These are phyloP conservation scores for Danionella dracula DNA, from an alignment of 2,797 vertebrate genomes.

Conservation along the genomic window DNA sequence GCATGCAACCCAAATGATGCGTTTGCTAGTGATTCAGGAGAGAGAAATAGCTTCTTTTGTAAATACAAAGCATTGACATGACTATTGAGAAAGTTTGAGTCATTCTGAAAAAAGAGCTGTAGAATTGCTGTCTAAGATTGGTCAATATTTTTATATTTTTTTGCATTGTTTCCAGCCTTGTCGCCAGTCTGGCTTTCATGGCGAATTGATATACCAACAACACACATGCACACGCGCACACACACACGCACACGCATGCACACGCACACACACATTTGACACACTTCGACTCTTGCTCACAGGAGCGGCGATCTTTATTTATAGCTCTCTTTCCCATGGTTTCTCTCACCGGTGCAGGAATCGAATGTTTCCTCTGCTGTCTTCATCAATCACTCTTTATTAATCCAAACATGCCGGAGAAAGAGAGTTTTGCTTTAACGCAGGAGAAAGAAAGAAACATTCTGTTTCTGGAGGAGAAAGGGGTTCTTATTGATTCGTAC, in stretches of 20 bases:
- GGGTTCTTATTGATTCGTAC: conserved; percentile 22
- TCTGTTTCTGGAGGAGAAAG: conserved; percentile 40
- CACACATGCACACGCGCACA: neutral
- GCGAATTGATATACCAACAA: conserved; percentile 22
- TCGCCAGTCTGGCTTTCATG: conserved; percentile 30
- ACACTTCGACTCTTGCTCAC: neutral
- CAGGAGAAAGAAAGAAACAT: conserved; percentile 35
- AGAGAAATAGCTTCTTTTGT: neutral
- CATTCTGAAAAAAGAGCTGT: neutral
- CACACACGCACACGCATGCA: conserved; percentile 8
- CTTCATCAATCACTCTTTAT: conserved; percentile 67
- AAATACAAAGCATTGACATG: neutral
- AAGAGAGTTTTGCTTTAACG: conserved; percentile 24
- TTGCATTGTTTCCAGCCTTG: conserved; percentile 38
- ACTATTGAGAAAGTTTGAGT: neutral
- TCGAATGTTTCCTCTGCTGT: conserved; percentile 63
- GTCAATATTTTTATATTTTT: conserved; percentile 43
- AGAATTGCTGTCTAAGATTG: conserved; percentile 20
- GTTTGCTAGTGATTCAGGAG: conserved; percentile 14
- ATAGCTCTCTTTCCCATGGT: conserved; percentile 66
- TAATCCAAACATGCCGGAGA: conserved; percentile 49
- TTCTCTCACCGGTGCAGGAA: conserved; percentile 69
- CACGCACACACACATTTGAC: neutral
- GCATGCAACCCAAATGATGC: conserved; percentile 20
- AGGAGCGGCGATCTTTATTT: conserved; percentile 61